Base-by-base conservation (phyloP, 2,888 invertebrate genomes). In the Stenodema calcarata region DNA sequence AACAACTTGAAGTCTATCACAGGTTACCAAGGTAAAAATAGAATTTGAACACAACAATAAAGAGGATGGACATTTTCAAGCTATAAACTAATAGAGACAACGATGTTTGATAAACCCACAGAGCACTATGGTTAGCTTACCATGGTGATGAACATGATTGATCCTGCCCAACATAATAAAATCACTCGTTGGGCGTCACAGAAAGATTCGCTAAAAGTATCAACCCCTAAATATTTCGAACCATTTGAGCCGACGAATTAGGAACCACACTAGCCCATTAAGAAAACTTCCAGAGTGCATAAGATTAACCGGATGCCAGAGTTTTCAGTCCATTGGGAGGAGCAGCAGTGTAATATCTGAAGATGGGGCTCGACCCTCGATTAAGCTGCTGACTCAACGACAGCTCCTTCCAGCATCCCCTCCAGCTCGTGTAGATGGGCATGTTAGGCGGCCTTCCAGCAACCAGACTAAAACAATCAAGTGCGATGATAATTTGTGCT, bases 381-480 rank as follows among this genome's bases (percentile, higher is more conserved):
- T 62, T 86, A 3, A 86, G 70, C 18, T 79, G 79, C 0, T 70
- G 70, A 54, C 1, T 11, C 12, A 18, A 28, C 16, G 86, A 79
- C 23, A 98, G 92, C 90, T 97, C 96, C 87, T 93, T 93, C 95
- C 95, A 97, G 91, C 98, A 98, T 87, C 95, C 93, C 11, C 94
- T 91, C 98, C 98, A 98, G 28, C 88, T 83, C 0, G 92, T 92
- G 91, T 98, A 98, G 80, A 94, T 92, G 0, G 97, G 96, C 96
- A 98, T 97, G 73, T 94, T 92, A 0, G 97, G 97, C 42, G 96
- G 96, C 87, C 94, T 93, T 28, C 97, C 97, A 79, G 97, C 97
- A 88, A 93, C 93, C 82, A 98, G 92, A 88, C 96, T 95, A 90
- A 2, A 78, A 78, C 7, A 62, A 23, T 23, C 4, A 62, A 18